Base-by-base conservation (phyloP, 2,888 invertebrate genomes). In the Ophion ventricosus region DNA sequence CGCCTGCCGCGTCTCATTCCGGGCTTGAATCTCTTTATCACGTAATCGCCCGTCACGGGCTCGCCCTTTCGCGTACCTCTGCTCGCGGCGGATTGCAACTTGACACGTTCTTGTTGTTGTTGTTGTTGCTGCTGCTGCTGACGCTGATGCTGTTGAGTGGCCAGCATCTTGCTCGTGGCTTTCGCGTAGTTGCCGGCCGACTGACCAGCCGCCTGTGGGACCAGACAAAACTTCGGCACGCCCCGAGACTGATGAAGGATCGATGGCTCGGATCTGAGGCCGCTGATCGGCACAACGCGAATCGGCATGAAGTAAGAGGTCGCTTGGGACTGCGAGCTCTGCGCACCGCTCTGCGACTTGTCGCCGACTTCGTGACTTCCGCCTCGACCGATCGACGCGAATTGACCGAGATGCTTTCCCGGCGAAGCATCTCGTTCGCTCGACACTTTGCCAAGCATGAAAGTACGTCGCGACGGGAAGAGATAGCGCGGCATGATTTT, bases 141-240 rank as follows among this genome's bases (percentile, higher is more conserved):
- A n/a, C n/a, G 20, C 17, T 70, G 43, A 23, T 70, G 57, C 14
- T 70, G 43, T 35, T 70, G 57, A 11, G 56, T 67, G 0, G 76
- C 54, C 8, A 77, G 11, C 25, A 74, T 76, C 5, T 57, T 82
- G 17, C 29, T 56, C 35, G 84, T 63, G 26, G 43, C 1, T 56
- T 80, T 82, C 0, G 63, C 2, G 11, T 40, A 63, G 35, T 11
- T 23, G 20, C 17, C 49, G 49, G 70, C 14, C 1, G 64, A 25
- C 23, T 73, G 70, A 54, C 10, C 54, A 8, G 76, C 59, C 0
- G 35, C 61, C 59, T 92, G 90, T 2, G 92, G 88, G 81, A 93
- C 90, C 2, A 92, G 90, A 73, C 93, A 92, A 79, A 92, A 93
- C 75, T 90, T 91, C 35, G 93, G 93, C 75, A 92, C 87, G 23